These are phyloP conservation scores for Pygocentrus nattereri DNA, from an alignment of 2,797 vertebrate species.

Conservation along the genomic window DNA sequence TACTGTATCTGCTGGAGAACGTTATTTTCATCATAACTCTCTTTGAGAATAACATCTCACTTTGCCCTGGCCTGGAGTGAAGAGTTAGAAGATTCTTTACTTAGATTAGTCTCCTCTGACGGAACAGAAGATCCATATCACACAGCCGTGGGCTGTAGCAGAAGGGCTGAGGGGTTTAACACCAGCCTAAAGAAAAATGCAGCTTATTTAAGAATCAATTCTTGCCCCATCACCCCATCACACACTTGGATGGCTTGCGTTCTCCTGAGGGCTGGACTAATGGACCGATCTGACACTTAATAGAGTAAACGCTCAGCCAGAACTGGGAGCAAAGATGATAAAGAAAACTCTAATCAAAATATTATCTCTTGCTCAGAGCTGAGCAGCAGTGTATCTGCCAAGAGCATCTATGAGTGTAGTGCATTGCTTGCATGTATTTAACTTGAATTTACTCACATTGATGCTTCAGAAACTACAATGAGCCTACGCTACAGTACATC, in stretches of 20 bases:
- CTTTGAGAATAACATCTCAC: neutral
- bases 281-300: neutral
- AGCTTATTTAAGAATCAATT: constrained; percentile 25
- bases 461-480: too few relatives aligned
- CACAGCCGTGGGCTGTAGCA: neutral
- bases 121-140: neutral
- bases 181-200: constrained; percentile 7
- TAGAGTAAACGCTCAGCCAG: neutral
- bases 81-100: neutral
- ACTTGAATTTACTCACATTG: neutral
- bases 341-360: constrained; percentile 4
- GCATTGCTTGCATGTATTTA: neutral
- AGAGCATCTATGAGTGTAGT: neutral
- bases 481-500: neutral
- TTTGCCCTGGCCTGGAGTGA: neutral
- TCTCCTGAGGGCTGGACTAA: neutral
- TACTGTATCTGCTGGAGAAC: neutral
- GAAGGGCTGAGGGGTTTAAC: neutral
- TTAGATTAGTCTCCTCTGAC: neutral
- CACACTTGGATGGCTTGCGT: neutral
- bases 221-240: neutral
- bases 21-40: neutral
- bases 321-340: neutral
- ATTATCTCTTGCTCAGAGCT: constrained; percentile 2
- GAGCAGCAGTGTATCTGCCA: neutral